Percentiles rank a stretch among this genome's conserved stretches.
Evolutionary conservation across 30 jellyfish, hydroid and myxozoan species (phyloP).

Genomic region (Catostylus mosaicus): DNA sequence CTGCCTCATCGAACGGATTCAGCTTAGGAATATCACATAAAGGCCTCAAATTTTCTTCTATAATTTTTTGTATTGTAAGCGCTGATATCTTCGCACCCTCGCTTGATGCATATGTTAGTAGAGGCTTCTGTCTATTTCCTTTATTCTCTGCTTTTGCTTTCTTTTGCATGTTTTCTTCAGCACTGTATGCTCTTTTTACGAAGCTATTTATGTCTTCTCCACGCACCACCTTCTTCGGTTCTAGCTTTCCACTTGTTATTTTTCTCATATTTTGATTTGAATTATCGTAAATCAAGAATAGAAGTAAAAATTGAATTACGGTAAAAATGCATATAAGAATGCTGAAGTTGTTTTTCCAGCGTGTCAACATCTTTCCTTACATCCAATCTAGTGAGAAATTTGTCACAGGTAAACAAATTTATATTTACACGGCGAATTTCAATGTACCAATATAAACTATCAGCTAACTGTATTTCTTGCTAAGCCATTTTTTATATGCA

Average conservation of each 20-base stretch:
- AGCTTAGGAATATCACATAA: conserved; percentile 65
- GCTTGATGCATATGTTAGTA: not conserved
- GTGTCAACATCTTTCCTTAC: not conserved
- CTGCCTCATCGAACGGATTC: conserved; percentile 66
- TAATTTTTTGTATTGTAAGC: not conserved
- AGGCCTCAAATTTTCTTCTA: not conserved
- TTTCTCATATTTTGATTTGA: not conserved
- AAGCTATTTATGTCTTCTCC: not conserved
- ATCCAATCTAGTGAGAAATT: no score
- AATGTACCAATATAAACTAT: no score
- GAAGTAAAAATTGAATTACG: not conserved
- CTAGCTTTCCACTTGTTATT: not conserved
- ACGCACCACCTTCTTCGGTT: no score
- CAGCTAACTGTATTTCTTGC: no score
- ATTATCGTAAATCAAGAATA: not conserved
- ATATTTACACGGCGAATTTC: no score
- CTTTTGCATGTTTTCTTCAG: not conserved
- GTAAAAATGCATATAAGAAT: not conserved
- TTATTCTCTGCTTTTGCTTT: not conserved
- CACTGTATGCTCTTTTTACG: not conserved
- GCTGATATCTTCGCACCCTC: not conserved
- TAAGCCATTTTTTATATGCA: no score
- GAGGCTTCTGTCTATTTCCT: not conserved
- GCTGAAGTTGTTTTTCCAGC: not conserved
- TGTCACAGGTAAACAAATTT: no score